Evolutionary conservation across 2,797 vertebrate genomes (phyloP).

Genomic region (Sebastes variabilis): DNA sequence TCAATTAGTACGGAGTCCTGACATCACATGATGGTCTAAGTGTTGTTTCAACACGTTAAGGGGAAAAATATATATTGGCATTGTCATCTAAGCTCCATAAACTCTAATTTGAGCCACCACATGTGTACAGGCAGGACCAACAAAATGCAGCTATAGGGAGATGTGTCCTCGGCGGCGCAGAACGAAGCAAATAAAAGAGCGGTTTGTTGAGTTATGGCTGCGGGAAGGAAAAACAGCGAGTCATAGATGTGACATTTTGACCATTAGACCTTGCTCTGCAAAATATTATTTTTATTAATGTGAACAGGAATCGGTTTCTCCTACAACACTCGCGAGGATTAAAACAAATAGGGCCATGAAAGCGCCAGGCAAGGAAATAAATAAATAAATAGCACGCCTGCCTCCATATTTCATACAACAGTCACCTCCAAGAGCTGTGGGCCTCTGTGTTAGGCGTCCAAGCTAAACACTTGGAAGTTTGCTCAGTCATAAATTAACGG

Average conservation of each 20-base stretch:
- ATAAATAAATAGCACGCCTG: constrained; percentile 78
- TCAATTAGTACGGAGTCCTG: constrained; percentile 34
- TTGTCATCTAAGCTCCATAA: constrained; percentile 53
- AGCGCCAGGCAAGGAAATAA: constrained; percentile 77
- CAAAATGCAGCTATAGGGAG: constrained; percentile 37
- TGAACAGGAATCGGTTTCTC: constrained; percentile 83
- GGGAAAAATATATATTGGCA: constrained; percentile 27
- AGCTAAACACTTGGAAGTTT: constrained; percentile 85
- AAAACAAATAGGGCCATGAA: constrained; percentile 83
- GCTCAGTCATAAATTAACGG: constrained; percentile 84
- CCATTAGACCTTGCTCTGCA: constrained; percentile 80
- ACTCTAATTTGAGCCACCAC: constrained; percentile 38
- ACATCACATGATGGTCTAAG: constrained; percentile 16
- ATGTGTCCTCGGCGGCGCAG: constrained; percentile 47
- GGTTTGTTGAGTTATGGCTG: constrained; percentile 78
- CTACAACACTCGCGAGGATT: constrained; percentile 85
- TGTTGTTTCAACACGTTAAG: constrained; percentile 24
- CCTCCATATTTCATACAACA: constrained; percentile 81
- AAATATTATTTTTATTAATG: constrained; percentile 89
- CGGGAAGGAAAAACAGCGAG: constrained; percentile 65
- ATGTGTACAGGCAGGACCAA: constrained; percentile 36
- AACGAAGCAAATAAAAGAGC: constrained; percentile 72
- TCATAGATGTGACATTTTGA: constrained; percentile 81
- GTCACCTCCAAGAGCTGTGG: constrained; percentile 79
- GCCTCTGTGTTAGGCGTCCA: constrained; percentile 81